Evolutionary conservation across 2,888 invertebrate genomes (phyloP), one percentile per base, ranked within the genome.

Genomic region (Pilophorus perplexus): DNA sequence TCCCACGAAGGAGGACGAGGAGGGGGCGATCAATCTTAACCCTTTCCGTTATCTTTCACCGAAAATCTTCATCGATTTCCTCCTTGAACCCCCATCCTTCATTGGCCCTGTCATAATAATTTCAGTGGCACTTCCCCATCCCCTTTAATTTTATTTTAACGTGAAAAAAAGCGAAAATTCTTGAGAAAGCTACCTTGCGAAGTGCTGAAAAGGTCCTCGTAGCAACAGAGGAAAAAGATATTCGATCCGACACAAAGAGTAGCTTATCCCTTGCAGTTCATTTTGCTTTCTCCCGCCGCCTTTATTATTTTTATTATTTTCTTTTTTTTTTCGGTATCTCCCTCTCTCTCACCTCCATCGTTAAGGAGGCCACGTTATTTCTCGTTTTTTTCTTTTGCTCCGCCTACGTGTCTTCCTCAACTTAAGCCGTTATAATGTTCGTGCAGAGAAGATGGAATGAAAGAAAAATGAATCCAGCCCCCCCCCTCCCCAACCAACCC

Each of bases 381-480:
- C 18, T 18, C 16, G 22, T 44, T 44, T 22, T 44, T 44, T 44
- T 22, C 44, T 44, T 44, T 44, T 38, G 12, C 38, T 38, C 12
- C 4, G 18, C 14, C 22, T 44, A 44, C 20, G 22, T 4, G 6
- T 44, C 44, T 44, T 42, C 20, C 42, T 20, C 42, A 25, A 14
- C 46, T 42, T 46, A 46, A 22, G 46, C 12, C 10, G 46, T 23
- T n/a, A 46, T 23, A 44, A 46, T 14, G 46, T 23, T 23, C 46
- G 12, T 22, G 25, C n/a, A 46, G 25, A 46, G 12, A 10, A 14
- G 46, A 8, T 20, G 23, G 23, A 20, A 3, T 25, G 23, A 23
- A 23, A 23, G 25, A 25, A 25, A 46, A 46, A 46, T 46, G 46
- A 46, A 46, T 46, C 22, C n/a, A n/a, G n/a, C n/a, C n/a, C n/a